phyloP scores from a whole-genome alignment of 2,113 vertebrate species.

The Fregata magnificens region DNA sequence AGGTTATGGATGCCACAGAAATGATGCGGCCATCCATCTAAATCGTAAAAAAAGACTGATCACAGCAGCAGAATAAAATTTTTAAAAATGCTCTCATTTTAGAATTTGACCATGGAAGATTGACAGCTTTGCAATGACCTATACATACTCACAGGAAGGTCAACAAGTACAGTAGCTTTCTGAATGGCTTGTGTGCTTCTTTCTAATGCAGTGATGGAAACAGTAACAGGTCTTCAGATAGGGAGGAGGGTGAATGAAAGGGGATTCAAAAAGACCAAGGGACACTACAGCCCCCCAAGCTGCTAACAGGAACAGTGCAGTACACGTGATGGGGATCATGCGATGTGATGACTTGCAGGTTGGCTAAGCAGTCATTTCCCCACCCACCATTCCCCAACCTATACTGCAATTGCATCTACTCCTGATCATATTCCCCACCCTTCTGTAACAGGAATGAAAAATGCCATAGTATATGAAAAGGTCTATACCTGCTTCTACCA shows the following conservation, averaged over 20 bases:
- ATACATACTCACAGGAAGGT: neutral
- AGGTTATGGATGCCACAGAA: neutral
- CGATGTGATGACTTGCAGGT: accelerated
- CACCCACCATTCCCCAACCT: neutral
- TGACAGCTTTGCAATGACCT: neutral
- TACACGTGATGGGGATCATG: accelerated
- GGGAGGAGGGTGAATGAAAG: neutral
- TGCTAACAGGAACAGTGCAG: neutral
- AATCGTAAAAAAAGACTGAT: neutral
- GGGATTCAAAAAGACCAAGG: neutral
- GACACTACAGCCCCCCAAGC: neutral
- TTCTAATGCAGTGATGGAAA: neutral
- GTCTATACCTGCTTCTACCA: neutral
- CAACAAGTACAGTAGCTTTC: neutral
- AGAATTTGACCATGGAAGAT: neutral
- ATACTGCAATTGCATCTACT: neutral
- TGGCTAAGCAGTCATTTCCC: neutral
- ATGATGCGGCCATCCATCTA: neutral
- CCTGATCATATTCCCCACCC: neutral
- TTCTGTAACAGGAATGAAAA: neutral
- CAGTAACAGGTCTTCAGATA: neutral
- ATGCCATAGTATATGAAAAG: neutral
- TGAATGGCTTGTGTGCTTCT: neutral
- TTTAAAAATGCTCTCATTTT: accelerated
- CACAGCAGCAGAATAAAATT: neutral